These are phyloP conservation scores for Hydrozoanthus tunicans DNA, from an alignment of 64 coral and sea anemone species.

Conservation along the genomic window DNA sequence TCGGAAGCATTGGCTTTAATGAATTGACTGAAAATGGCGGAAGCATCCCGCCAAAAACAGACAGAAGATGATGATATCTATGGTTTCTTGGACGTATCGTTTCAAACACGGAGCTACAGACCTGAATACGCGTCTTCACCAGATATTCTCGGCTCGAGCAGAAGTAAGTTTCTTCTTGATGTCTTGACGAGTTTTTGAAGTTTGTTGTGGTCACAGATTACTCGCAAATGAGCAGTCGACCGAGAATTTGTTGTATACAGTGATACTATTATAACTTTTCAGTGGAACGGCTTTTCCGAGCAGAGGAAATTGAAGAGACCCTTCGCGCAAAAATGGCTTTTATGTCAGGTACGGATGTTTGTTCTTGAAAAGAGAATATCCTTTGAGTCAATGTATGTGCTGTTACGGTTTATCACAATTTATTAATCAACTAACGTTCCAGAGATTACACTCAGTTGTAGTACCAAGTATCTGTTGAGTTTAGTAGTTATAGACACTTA, in stretches of 20 bases:
- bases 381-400: background rate
- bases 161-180: constrained; percentile 22
- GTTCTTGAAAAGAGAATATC: background rate
- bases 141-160: constrained; percentile 33
- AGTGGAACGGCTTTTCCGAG: constrained; percentile 62
- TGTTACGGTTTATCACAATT: too few species aligned
- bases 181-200: background rate
- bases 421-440: too few species aligned
- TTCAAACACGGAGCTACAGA: constrained; percentile 87
- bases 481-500: background rate
- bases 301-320: constrained; percentile 73
- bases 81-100: constrained; percentile 86
- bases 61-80: constrained; percentile 62
- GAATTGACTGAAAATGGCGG: constrained; percentile 40
- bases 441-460: background rate
- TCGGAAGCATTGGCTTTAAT: constrained; percentile 5
- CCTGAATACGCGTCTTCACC: constrained; percentile 83
- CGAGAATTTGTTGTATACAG: background rate
- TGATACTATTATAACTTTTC: constrained; percentile 35
- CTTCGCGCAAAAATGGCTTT: constrained; percentile 77
- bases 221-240: constrained; percentile 44
- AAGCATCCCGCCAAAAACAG: constrained; percentile 51
- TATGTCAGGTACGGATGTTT: constrained; percentile 66
- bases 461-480: background rate
- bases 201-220: constrained; percentile 18